Conservation (phyloP, 2,797 vertebrate genomes). For the Rhabdophis nuchalis region DNA sequence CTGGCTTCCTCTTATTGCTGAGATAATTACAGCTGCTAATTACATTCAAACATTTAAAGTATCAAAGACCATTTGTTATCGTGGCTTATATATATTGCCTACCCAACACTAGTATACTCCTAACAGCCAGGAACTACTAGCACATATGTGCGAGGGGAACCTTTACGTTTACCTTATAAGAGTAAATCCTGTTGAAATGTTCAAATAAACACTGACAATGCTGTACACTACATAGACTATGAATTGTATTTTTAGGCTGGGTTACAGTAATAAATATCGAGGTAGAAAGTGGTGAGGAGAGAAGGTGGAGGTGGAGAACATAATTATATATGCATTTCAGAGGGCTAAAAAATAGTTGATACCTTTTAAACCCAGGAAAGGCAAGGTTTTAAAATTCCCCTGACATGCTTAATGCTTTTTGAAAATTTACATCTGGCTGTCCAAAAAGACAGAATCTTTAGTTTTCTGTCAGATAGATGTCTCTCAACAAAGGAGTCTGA, state of each 20-base stretch:
- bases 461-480: slow-evolving; percentile 47
- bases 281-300: not conserved
- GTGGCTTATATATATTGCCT: too few relatives aligned
- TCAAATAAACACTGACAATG: not conserved
- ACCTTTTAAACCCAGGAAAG: slow-evolving; percentile 17
- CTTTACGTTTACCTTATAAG: too few relatives aligned
- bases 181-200: not conserved
- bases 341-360: not conserved
- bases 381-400: slow-evolving; percentile 44
- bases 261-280: not conserved
- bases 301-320: not conserved
- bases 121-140: too few relatives aligned
- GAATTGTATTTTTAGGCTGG: not conserved
- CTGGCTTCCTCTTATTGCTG: too few relatives aligned
- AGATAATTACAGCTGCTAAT: too few relatives aligned
- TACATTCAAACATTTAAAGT: too few relatives aligned
- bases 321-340: not conserved
- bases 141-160: too few relatives aligned
- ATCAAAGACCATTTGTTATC: too few relatives aligned
- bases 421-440: slow-evolving; percentile 50
- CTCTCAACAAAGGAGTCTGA: slow-evolving; percentile 58
- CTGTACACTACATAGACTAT: accelerated
- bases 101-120: too few relatives aligned
- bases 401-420: slow-evolving; percentile 44
- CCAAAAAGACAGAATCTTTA: slow-evolving; percentile 49